These are phyloP conservation scores for Mythimna ferrago DNA, from an alignment of 2,888 invertebrate genomes.

Conservation along the genomic window DNA sequence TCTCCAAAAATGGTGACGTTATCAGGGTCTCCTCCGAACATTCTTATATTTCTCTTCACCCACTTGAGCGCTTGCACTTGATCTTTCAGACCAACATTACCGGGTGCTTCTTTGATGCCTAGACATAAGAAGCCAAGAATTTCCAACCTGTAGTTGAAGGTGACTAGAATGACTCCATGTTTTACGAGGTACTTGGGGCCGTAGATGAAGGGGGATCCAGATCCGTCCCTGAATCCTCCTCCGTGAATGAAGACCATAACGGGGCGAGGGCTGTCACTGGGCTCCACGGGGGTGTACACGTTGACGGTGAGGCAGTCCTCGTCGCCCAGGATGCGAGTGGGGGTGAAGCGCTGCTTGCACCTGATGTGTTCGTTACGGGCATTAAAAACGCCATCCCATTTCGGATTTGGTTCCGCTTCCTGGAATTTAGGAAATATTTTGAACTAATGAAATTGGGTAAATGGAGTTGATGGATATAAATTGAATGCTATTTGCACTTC, in stretches of 20 bases:
- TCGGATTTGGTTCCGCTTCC: slow-evolving; percentile 73
- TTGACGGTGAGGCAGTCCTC: slow-evolving; percentile 85
- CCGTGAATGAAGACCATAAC: slow-evolving; percentile 88
- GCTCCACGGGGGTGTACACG: slow-evolving; percentile 78
- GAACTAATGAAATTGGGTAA: not conserved
- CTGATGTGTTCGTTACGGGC: slow-evolving; percentile 80
- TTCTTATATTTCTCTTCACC: slow-evolving; percentile 80
- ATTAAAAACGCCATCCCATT: slow-evolving; percentile 79
- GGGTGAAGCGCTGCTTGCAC: slow-evolving; percentile 81
- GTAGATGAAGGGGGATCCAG: slow-evolving; percentile 81
- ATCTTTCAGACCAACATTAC: slow-evolving; percentile 85
- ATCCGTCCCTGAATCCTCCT: slow-evolving; percentile 85
- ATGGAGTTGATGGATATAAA: not conserved
- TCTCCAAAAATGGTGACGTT: slow-evolving; percentile 85
- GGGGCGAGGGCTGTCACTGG: slow-evolving; percentile 66
- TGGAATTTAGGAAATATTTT: slow-evolving; percentile 67
- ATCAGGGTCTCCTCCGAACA: slow-evolving; percentile 84
- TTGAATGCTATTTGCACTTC: not conserved
- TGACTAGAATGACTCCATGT: slow-evolving; percentile 82
- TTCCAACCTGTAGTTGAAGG: slow-evolving; percentile 85
- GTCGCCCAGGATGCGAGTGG: slow-evolving; percentile 71
- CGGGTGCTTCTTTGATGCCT: slow-evolving; percentile 83
- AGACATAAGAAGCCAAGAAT: slow-evolving; percentile 84
- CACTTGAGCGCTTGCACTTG: slow-evolving; percentile 83
- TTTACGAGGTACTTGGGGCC: slow-evolving; percentile 81